phyloP scores from a whole-genome alignment of 2,113 vertebrate species.

The Dolichotis patagonum region DNA sequence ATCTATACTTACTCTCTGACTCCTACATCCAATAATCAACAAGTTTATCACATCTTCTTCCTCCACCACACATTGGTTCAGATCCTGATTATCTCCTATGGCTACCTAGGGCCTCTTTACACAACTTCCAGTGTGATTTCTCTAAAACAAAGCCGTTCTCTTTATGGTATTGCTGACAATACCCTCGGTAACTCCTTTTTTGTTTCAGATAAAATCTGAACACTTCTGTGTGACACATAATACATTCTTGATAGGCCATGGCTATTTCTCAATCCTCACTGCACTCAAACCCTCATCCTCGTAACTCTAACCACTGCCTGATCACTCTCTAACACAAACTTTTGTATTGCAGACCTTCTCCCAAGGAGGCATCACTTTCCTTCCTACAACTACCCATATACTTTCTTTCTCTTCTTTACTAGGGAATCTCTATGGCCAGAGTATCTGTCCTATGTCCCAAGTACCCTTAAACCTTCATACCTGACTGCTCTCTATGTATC shows the following conservation, averaged over 20 bases:
- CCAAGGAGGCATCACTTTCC: background rate
- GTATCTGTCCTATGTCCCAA: background rate
- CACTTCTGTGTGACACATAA: background rate
- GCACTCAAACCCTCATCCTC: background rate
- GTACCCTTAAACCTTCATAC: background rate
- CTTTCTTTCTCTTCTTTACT: background rate
- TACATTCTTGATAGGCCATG: background rate
- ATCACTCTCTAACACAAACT: background rate
- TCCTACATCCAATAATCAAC: background rate
- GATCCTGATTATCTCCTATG: background rate
- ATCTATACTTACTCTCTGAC: background rate
- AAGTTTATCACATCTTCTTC: background rate
- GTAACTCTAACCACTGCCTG: background rate
- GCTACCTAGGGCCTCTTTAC: background rate
- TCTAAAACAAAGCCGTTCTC: background rate
- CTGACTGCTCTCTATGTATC: background rate
- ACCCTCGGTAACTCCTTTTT: background rate
- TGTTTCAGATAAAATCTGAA: background rate
- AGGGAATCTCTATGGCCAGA: background rate
- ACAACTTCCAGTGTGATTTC: background rate
- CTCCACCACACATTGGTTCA: background rate
- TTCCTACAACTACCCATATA: no score
- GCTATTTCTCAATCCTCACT: background rate
- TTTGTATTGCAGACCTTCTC: background rate
- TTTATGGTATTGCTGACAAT: background rate